Base-by-base conservation (phyloP, 2,888 invertebrate species). In the Galeopsomyia nigrocyanea region DNA sequence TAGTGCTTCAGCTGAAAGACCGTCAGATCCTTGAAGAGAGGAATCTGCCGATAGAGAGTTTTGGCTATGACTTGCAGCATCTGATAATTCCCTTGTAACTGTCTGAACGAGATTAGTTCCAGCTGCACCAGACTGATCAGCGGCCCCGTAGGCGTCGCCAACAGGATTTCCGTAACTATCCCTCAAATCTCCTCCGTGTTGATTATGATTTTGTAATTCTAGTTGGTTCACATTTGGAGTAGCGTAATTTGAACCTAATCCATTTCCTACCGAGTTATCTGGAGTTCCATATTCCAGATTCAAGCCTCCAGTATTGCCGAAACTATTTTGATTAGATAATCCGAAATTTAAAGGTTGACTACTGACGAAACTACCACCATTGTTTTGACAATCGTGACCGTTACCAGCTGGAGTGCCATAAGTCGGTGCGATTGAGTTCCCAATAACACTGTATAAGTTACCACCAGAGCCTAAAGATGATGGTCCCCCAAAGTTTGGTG, bases 141-240 rank as follows among this genome's bases (percentile, higher is more conserved):
- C 72, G 70, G 69, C 68, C 64, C 75, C 74, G 22, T 71, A 75
- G 17, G 58, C 73, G 47, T 76, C 68, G 16, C 80, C 80, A 5
- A 85, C 68, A 0, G 82, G 80, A 71, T 83, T 82, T 0, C 86
- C 86, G 47, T 86, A 86, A 67, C 85, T 86, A 63, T 86, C 84
- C 65, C 82, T 86, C 13, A 83, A 75, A 1, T 67, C 73, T 14
- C 78, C 79, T 68, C 79, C 81, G 13, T 70, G 10, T 47, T 83
- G 81, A 19, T 81, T 80, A 46, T 79, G 77, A 13, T 71, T 69
- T 58, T 83, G 79, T 13, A 85, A 77, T 16, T 81, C 82, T 7
- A 86, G 67, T 61, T 83, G 80, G 69, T 80, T 81, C 0, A 86
- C 74, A 2, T 81, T 76, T 10, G 80, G 78, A 2, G 80, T 69